A percentile compares a stretch with the other conserved stretches of the same genome.
Conservation (phyloP, 2,113 vertebrate genomes). For the Oxyruncus cristatus region DNA sequence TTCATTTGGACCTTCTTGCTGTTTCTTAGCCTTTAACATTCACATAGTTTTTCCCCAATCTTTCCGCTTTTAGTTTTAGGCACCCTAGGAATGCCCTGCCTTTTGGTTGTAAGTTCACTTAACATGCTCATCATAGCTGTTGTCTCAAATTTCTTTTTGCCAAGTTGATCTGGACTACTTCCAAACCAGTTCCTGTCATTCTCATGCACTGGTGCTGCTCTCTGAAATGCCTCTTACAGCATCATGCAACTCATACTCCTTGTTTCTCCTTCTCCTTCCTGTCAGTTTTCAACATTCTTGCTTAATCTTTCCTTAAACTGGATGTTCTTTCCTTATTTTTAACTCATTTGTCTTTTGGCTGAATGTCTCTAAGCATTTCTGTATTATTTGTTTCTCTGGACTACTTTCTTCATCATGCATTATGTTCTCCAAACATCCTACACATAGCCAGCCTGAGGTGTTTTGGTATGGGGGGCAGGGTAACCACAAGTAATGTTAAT, state of each 20-base stretch:
- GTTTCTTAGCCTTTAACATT: neutral
- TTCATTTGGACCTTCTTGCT: neutral
- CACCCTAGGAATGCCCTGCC: neutral
- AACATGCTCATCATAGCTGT: neutral
- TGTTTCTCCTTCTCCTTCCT: neutral
- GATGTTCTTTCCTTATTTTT: neutral
- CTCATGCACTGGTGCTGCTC: neutral
- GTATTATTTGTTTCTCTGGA: neutral
- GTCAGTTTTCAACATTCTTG: neutral
- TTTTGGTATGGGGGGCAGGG: fast-evolving
- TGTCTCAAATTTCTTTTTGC: neutral
- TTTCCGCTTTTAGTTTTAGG: neutral
- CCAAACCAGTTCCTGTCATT: neutral
- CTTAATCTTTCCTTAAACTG: neutral
- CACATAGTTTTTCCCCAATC: neutral
- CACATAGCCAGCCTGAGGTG: neutral
- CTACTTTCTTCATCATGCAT: neutral
- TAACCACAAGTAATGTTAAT: neutral
- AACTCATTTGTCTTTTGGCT: neutral
- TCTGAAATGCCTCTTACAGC: neutral
- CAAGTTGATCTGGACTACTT: neutral
- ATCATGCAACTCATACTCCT: neutral
- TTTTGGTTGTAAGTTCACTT: neutral
- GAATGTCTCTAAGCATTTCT: neutral
- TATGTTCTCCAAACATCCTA: neutral